Base-by-base conservation (phyloP, 2,888 invertebrate genomes). In the Drosophila paranaensis region DNA sequence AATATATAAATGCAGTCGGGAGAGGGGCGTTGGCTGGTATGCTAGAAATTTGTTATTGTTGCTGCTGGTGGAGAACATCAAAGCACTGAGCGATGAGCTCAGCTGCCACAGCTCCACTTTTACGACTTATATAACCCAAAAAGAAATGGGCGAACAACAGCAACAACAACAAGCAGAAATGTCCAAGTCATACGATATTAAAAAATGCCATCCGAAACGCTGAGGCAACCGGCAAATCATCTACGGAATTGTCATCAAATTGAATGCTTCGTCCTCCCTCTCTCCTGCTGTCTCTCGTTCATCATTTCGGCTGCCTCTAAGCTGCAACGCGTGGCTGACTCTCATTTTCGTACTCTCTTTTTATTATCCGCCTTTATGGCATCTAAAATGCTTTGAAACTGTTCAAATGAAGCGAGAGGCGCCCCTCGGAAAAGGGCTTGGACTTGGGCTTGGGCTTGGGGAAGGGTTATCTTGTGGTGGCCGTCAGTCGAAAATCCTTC, bases 171-270 rank as follows among this genome's bases (percentile, higher is more conserved):
- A 76, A 33, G 8, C 30, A 33, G 30, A 33, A 79, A 88, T 79
- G 63, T 73, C 79, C 71, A 56, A 81, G 68, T 60, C 57, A 81
- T 72, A 64, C 60, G 76, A 89, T 89, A 84, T 89, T 84, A 84
- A 84, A 89, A 84, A 84, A 84, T 84, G 77, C 88, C 84, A 82
- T 85, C 66, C 90, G 76, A 82, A 89, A 83, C 72, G 88, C 85
- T 74, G 90, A 82, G 79, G 82, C 86, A 79, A 85, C 82, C 88
- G 77, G 82, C 89, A 88, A 89, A 88, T 84, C 84, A 88, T 89
- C 88, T 88, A 65, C 81, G 88, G 90, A 84, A 84, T 89, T 84
- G 90, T 84, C 84, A 84, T 84, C 86, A 84, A 84, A 84, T 84
- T 89, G 90, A 84, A 89, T 85, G 88, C 79, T 56, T 62, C 73